Conservation (phyloP, 2,888 invertebrate species). For the Palloptera scutellata region DNA sequence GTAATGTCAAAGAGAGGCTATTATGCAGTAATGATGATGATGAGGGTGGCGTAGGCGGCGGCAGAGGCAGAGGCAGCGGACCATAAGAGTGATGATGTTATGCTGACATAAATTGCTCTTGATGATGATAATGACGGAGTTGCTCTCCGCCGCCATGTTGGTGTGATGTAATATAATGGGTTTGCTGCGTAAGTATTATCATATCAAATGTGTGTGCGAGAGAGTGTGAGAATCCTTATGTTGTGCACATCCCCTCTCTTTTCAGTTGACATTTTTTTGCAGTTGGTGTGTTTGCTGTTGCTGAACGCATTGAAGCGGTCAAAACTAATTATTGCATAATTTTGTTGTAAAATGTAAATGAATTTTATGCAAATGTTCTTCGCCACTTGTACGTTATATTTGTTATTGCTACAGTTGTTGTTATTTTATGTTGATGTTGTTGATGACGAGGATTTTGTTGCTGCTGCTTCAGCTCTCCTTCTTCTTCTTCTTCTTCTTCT, state of each 20-base stretch:
- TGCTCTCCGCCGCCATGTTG: conserved; percentile 6
- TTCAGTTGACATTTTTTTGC: neutral
- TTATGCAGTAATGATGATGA: conserved; percentile 1
- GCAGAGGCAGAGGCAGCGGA: neutral
- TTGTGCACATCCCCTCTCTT: too few relatives aligned
- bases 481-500: conserved; percentile 11
- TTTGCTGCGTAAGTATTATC: neutral
- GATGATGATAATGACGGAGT: conserved; percentile 14
- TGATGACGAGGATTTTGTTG: conserved; percentile 14
- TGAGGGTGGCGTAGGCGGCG: neutral
- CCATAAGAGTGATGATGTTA: too few relatives aligned
- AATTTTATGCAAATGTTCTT: conserved; percentile 39
- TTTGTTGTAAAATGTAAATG: conserved; percentile 36
- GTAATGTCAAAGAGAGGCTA: neutral
- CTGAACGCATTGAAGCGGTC: conserved; percentile 35
- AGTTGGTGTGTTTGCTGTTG: conserved; percentile 19
- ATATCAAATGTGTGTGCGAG: neutral
- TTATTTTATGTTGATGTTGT: conserved; percentile 17
- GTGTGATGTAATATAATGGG: neutral
- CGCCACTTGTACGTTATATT: conserved; percentile 4
- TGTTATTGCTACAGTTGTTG: conserved; percentile 8
- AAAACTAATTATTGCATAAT: conserved; percentile 39
- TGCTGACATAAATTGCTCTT: neutral
- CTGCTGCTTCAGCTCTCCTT: neutral
- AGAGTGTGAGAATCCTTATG: neutral